These are phyloP conservation scores for Adelosebastes latens DNA, from an alignment of 2,797 vertebrate species.

Conservation along the genomic window DNA sequence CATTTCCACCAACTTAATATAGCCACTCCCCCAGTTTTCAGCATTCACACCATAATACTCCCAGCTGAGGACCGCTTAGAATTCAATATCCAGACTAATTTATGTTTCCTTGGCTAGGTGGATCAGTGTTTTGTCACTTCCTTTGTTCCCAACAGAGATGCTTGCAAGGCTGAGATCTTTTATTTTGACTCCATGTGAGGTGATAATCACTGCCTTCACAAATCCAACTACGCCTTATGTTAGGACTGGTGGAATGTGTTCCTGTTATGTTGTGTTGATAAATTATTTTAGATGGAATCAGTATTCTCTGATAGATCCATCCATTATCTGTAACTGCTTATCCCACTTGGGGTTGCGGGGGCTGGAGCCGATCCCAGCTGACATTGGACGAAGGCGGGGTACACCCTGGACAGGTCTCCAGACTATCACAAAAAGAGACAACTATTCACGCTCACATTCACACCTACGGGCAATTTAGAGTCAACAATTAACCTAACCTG, in stretches of 20 bases:
- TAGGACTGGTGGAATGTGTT: background rate
- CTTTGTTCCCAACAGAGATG: slow-evolving; percentile 11
- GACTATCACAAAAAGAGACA: no score
- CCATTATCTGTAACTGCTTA: no score
- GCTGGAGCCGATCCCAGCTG: no score
- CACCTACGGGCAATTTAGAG: no score
- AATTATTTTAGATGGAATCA: background rate
- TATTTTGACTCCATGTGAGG: background rate
- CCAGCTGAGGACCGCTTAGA: background rate
- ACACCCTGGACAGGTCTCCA: no score
- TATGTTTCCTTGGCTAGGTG: background rate
- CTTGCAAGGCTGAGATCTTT: background rate
- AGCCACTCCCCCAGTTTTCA: background rate
- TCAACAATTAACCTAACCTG: no score
- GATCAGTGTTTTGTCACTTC: slow-evolving; percentile 10
- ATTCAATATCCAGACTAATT: background rate
- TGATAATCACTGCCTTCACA: background rate
- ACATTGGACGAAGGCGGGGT: no score
- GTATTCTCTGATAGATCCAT: no score
- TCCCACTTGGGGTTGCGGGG: no score
- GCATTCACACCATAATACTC: background rate
- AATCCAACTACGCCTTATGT: background rate
- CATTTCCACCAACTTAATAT: background rate
- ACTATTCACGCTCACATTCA: no score
- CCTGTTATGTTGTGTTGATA: background rate